Evolutionary conservation across 2,888 invertebrate species (phyloP), one percentile per base, ranked within the genome.

Genomic region (Ptilodon capucinus): DNA sequence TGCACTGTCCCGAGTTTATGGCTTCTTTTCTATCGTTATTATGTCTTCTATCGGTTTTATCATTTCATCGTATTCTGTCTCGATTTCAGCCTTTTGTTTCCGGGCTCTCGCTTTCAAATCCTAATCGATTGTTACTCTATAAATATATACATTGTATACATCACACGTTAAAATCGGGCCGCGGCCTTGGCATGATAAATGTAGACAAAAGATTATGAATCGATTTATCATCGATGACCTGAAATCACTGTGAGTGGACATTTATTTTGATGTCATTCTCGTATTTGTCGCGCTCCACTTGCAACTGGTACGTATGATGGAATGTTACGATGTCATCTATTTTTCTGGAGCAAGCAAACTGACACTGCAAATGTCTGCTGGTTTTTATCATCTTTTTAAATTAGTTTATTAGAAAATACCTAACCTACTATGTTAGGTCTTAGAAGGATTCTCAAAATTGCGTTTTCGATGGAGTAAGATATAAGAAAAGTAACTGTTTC

Each of bases 161-260:
- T 42, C 49, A 42, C 47, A 43, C 48, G 50, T 30, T 50, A 49
- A 53, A 69, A 59, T 62, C 58, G 49, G 69, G 51, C 48, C 69
- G 32, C 44, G 43, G 40, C 71, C 72, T 72, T 71, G 73, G 48
- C 60, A 60, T 44, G 51, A 45, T 57, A 51, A 42, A 36, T 35
- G 53, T 48, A 55, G 48, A 56, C 57, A 54, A 60, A 56, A 62
- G 53, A 63, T 63, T 55, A 54, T 55, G 34, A 57, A 54, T 48
- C 56, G 54, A 65, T 66, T 54, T 60, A 64, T 66, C 56, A 57
- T 53, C 40, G 44, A 40, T 48, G 59, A 54, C 59, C 58, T 63
- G 58, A 51, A 58, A 54, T 46, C 17, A 40, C 41, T 46, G 32
- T 38, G 19, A 35, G 18, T 36, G 28, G 9, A 7, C 30, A 13